Percentiles rank a stretch among this genome's conserved stretches.
phyloP scores from a whole-genome alignment of 2,113 vertebrate genomes.

The Taxidea taxus region DNA sequence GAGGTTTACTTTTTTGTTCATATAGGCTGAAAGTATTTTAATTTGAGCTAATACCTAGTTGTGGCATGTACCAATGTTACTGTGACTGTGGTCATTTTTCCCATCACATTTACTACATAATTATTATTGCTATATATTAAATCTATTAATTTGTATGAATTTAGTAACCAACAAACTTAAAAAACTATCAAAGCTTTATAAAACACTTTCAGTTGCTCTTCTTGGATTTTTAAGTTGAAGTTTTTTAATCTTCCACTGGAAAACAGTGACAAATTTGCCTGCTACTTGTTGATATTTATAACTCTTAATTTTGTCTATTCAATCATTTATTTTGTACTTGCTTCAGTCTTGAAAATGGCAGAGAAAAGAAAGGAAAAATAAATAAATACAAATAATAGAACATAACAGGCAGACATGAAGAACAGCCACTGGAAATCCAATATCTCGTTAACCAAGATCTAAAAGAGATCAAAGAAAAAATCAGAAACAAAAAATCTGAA shows the following conservation, averaged over 20 bases:
- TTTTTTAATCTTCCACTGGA: background rate
- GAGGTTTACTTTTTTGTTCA: background rate
- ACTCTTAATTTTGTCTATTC: background rate
- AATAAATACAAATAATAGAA: background rate
- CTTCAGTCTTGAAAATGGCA: background rate
- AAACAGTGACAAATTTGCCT: conserved; percentile 2
- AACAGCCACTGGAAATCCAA: background rate
- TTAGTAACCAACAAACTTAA: background rate
- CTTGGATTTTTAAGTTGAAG: background rate
- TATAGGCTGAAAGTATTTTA: background rate
- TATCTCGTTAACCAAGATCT: background rate
- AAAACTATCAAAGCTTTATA: background rate
- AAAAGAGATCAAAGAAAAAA: background rate
- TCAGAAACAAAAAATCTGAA: background rate
- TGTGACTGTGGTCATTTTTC: background rate
- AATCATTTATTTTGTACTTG: background rate
- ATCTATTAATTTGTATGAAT: background rate
- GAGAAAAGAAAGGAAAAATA: background rate
- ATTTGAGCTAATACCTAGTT: background rate
- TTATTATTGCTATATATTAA: background rate
- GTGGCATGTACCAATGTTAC: background rate
- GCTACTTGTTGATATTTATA: background rate
- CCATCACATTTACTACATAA: background rate
- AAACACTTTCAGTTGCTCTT: background rate
- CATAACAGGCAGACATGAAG: background rate